A percentile compares a stretch with the other conserved stretches of the same genome.
Evolutionary conservation across 2,888 invertebrate species (phyloP).

Genomic region (Phyllotreta cruciferae): DNA sequence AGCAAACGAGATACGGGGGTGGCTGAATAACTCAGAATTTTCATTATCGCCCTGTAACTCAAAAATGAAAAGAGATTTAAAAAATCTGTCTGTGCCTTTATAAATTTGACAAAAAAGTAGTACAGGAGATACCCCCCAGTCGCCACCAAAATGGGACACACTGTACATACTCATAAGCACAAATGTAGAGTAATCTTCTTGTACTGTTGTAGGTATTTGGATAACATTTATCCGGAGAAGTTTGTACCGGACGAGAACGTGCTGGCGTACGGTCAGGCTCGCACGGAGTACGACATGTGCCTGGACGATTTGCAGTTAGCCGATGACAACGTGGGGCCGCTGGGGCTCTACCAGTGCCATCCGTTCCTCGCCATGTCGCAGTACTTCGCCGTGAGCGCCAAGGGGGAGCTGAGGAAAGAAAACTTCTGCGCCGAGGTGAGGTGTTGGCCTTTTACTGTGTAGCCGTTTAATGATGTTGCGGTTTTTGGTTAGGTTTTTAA

Average conservation of each 20-base stretch:
- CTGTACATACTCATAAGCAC: too few species aligned
- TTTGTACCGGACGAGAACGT: conserved; percentile 88
- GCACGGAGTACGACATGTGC: conserved; percentile 70
- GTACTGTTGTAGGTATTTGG: conserved; percentile 71
- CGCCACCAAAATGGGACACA: too few species aligned
- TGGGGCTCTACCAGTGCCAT: conserved; percentile 82
- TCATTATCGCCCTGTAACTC: too few species aligned
- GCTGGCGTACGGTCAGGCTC: conserved; percentile 73
- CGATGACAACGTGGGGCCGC: conserved; percentile 70
- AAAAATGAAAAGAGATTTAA: too few species aligned
- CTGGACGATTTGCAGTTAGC: conserved; percentile 80
- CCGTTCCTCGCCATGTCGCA: conserved; percentile 70
- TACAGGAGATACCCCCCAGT: too few species aligned
- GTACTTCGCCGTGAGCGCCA: conserved; percentile 75
- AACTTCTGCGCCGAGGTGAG: conserved; percentile 73
- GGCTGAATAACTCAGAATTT: too few species aligned
- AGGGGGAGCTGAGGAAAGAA: conserved; percentile 78
- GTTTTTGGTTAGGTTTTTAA: conserved; percentile 51
- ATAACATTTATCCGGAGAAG: conserved; percentile 88
- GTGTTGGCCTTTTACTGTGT: too few species aligned
- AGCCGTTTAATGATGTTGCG: too few species aligned
- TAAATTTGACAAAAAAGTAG: too few species aligned
- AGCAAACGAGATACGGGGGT: too few species aligned
- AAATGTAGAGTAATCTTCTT: too few species aligned
- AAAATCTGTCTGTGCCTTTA: too few species aligned